A percentile compares a stretch with the other conserved stretches of the same genome.
phyloP scores from a whole-genome alignment of 2,797 vertebrate genomes.

The Schizopygopsis pylzovi region DNA sequence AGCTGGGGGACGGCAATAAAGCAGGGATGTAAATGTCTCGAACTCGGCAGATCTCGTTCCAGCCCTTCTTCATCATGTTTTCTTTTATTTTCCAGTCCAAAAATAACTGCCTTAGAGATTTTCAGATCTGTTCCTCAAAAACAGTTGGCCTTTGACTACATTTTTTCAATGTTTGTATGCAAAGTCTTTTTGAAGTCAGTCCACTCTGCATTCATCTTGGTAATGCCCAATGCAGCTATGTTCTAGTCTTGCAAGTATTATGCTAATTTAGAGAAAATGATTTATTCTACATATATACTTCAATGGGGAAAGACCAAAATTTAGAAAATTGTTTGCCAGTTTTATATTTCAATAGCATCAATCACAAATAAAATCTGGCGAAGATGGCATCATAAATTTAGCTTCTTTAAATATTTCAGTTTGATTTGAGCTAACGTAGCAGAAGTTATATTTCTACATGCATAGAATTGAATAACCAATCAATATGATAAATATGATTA shows the following conservation, averaged over 20 bases:
- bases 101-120: conserved; percentile 51
- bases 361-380: background rate
- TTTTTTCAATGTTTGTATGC: conserved; percentile 51
- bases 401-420: background rate
- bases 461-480: background rate
- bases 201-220: background rate
- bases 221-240: background rate
- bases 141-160: conserved; percentile 19
- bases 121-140: background rate
- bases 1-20: conserved; percentile 64
- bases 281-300: background rate
- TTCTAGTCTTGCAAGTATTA: background rate
- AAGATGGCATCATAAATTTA: background rate
- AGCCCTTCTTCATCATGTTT: conserved; percentile 54
- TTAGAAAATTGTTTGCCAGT: background rate
- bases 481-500: background rate
- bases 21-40: conserved; percentile 70
- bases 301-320: background rate
- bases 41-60: conserved; percentile 56
- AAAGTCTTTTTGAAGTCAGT: conserved; percentile 24
- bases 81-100: conserved; percentile 61
- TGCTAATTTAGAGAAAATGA: conserved; percentile 12
- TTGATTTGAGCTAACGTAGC: background rate
- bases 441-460: background rate
- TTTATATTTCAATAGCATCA: background rate